Conservation (phyloP, 2,888 invertebrate species). For the Onchidella celtica region DNA sequence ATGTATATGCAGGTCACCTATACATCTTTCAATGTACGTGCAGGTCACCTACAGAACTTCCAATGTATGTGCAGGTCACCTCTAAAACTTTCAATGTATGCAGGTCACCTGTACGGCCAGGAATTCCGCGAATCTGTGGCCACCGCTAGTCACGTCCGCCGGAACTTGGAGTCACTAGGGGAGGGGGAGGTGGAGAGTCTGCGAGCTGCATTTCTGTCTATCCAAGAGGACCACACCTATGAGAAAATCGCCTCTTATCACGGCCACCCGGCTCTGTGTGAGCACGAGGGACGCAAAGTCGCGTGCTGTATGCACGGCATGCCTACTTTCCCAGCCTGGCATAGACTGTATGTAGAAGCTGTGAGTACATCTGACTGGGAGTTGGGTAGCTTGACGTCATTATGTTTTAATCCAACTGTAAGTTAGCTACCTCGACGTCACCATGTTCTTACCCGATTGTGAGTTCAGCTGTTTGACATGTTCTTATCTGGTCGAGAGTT, state of each 20-base stretch:
- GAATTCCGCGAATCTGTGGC: slow-evolving; percentile 39
- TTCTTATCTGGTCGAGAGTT: no score
- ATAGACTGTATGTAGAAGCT: slow-evolving; percentile 44
- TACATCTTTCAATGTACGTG: no score
- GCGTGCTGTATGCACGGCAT: slow-evolving; percentile 57
- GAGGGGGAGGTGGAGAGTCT: slow-evolving; percentile 56
- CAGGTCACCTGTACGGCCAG: slow-evolving; percentile 40
- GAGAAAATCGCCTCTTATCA: slow-evolving; percentile 56
- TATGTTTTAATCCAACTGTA: no score
- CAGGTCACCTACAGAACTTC: no score
- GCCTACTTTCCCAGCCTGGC: slow-evolving; percentile 59
- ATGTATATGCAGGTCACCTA: no score
- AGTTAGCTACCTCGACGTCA: no score
- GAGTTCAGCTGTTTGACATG: no score
- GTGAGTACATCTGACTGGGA: no score
- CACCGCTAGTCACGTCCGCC: slow-evolving; percentile 50
- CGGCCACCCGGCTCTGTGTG: slow-evolving; percentile 54
- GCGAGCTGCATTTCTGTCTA: slow-evolving; percentile 51
- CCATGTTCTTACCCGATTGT: no score
- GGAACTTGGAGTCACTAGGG: slow-evolving; percentile 46
- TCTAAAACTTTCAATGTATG: no score
- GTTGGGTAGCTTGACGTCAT: no score
- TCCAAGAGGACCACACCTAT: slow-evolving; percentile 52
- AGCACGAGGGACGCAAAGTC: slow-evolving; percentile 20
- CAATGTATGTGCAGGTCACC: no score